These are phyloP conservation scores for Eupithecia exiguata DNA, from an alignment of 2,888 invertebrate species.

Conservation along the genomic window DNA sequence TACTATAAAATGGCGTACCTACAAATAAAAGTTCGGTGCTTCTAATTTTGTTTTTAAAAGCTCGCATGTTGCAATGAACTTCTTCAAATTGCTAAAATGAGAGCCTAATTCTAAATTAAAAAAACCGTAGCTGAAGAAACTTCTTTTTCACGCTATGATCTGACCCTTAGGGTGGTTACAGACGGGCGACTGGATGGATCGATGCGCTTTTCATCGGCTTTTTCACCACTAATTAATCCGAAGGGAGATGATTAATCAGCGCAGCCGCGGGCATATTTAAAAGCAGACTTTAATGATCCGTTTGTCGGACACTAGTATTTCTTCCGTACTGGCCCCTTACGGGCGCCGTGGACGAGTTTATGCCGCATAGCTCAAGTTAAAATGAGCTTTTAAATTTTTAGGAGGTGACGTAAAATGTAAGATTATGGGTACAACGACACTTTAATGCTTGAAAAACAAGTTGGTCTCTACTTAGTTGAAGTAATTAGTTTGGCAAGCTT, in stretches of 20 bases:
- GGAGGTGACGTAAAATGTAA: constrained; percentile 39
- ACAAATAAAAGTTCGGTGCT: background rate
- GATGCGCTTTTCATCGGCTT: constrained; percentile 62
- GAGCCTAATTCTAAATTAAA: constrained; percentile 20
- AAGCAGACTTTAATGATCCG: constrained; percentile 74
- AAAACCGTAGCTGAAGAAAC: constrained; percentile 4
- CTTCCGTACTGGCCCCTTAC: constrained; percentile 53
- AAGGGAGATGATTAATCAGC: constrained; percentile 74
- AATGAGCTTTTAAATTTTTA: constrained; percentile 57
- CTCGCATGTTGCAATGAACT: background rate
- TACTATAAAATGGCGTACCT: background rate
- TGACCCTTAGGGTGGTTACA: constrained; percentile 53
- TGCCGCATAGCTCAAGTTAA: constrained; percentile 58
- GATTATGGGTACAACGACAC: constrained; percentile 27
- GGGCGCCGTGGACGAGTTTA: constrained; percentile 66
- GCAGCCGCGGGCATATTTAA: constrained; percentile 68
- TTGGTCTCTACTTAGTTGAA: constrained; percentile 17
- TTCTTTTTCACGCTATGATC: constrained; percentile 25
- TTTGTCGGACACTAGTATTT: constrained; percentile 70
- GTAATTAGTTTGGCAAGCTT: constrained; percentile 1
- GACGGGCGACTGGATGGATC: constrained; percentile 53
- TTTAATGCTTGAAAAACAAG: constrained; percentile 12
- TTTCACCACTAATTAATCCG: constrained; percentile 74
- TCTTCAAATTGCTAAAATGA: background rate
- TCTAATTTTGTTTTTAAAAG: background rate